Base-by-base conservation (phyloP, 2,888 invertebrate species). In the Anthophora plumipes region DNA sequence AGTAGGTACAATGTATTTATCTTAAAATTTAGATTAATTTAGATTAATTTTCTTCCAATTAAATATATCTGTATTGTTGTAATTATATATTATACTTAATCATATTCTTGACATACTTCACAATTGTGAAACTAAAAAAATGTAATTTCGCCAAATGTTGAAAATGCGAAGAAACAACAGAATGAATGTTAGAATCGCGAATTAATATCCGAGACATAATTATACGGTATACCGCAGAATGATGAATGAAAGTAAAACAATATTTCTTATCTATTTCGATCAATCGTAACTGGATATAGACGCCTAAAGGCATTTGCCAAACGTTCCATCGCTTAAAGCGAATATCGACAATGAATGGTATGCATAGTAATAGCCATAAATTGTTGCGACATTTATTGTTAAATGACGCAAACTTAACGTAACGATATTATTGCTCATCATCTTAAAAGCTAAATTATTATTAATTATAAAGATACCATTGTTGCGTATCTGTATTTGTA, bases 311-410 rank as follows among this genome's bases (percentile, higher is more conserved):
- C 69, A 46, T 68, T 73, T 73, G 64, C 57, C 68, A 78, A 78
- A 66, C 73, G 54, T 79, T 80, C 66, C 50, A 80, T 69, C 68
- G 73, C 79, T 50, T 48, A 41, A 55, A 61, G 80, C 66, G 46
- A n/a, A 43, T 55, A 64, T 39, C 48, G 73, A 17, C 69, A 73
- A 78, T 60, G 69, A 78, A 63, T 57, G 14, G 17, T 37, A 64
- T 41, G 68, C 73, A 78, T 79, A 69, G 60, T 20, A 39, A 55
- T 64, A 43, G 41, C 22, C 50, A 12, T 54, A 69, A 25, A 11
- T n/a, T 59, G 43, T 73, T 73, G 60, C 50, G n/a, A 17, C n/a
- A 46, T 54, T 54, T 50, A 54, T 71, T 46, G 22, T 59, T 20
- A 17, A 39, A 37, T 17, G 54, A 63, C 31, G 20, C 52, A 52